phyloP scores from a whole-genome alignment of 2,797 vertebrate species.

The Bufotes viridis region DNA sequence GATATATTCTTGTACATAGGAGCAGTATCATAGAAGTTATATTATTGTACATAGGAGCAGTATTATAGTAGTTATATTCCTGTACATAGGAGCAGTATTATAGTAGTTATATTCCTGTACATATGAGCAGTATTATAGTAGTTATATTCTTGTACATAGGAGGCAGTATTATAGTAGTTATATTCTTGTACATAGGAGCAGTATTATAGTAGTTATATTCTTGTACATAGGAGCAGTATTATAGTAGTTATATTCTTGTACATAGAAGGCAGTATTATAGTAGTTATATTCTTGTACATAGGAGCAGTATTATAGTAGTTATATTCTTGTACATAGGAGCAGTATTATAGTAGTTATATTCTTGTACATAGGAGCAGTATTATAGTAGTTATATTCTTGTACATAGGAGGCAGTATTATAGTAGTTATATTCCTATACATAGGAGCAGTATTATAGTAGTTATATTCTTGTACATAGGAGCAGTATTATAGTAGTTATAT shows the following conservation, averaged over 20 bases:
- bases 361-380: background rate
- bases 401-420: background rate
- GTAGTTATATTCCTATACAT: background rate
- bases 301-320: constrained; percentile 1
- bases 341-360: constrained; percentile 1
- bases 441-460: background rate
- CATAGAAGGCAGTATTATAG: background rate
- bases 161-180: constrained; percentile 1
- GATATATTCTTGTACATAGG: background rate
- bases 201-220: constrained; percentile 23
- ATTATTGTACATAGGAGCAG: background rate
- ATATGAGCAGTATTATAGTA: constrained; percentile 8
- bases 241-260: background rate
- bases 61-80: constrained; percentile 10
- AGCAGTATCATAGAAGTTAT: background rate
- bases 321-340: background rate
- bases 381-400: constrained; percentile 5
- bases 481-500: constrained; percentile 8
- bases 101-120: background rate
- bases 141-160: constrained; percentile 5
- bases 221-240: background rate
- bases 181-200: background rate
- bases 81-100: background rate
- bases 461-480: background rate
- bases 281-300: constrained; percentile 15